Evolutionary conservation across 2,888 invertebrate species (phyloP), one percentile per base, ranked within the genome.

Genomic region (Chymomyza caudatula): DNA sequence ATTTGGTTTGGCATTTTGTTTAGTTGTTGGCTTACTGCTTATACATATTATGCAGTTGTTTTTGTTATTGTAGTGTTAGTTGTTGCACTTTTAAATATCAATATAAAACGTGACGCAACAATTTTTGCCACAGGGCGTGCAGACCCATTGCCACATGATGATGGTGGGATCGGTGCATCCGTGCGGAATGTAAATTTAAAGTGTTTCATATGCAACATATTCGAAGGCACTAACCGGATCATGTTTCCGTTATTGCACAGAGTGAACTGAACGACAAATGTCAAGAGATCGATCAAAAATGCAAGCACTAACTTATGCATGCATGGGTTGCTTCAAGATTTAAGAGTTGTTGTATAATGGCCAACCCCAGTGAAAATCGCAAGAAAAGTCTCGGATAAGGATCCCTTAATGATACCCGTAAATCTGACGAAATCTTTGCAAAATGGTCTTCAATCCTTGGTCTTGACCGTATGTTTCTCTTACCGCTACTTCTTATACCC

Each of bases 1-100:
- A 79, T 79, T 79, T 79, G 79, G 77, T 79, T 77, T 76, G 68
- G 64, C 80, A 79, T 79, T 76, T 82, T 82, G 79, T 82, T 47
- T 73, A 75, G 82, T 71, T 82, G 77, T 68, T 75, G 60, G 65
- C 57, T 71, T 63, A 37, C 11, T 37, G 11, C 29, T 37, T 37
- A 11, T 4, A 37, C 11, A 37, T 37, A 37, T 11, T 37, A 11
- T 37, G 29, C 29, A 37, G 29, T 37, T 37, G 29, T 37, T 37
- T 37, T 11, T 49, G 44, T 60, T 51, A 37, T 69, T 63, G 29
- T 22, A 37, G 17, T 19, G 42, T 37, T 19, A 3, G 42, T 42
- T 56, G 5, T 60, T 62, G 57, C 62, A 63, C 71, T 75, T 80
- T 83, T 78, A 77, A 80, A 83, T 83, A 81, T 83, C 75, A 80